These are phyloP conservation scores for Eretmocerus hayati DNA, from an alignment of 2,888 invertebrate species.

Conservation along the genomic window DNA sequence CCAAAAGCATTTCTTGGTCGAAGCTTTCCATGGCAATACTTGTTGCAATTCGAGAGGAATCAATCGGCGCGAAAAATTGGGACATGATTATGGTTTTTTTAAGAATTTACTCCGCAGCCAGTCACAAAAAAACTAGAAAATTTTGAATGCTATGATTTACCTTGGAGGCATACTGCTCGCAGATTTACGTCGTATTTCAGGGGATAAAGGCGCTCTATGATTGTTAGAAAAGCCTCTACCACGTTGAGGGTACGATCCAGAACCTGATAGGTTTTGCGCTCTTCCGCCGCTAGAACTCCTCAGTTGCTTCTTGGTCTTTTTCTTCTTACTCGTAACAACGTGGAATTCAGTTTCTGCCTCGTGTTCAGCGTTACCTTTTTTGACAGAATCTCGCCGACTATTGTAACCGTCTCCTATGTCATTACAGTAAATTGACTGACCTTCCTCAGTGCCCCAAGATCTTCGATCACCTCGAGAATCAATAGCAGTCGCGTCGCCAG, in stretches of 20 bases:
- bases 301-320: conserved; percentile 67
- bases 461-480: conserved; percentile 49
- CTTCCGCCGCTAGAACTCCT: conserved; percentile 44
- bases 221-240: conserved; percentile 39
- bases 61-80: no score
- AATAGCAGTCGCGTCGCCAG: conserved; percentile 38
- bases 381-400: conserved; percentile 37
- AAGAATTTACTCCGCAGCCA: background rate
- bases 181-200: conserved; percentile 56
- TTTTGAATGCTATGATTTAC: conserved; percentile 30
- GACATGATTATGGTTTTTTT: no score
- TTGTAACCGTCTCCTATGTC: conserved; percentile 43
- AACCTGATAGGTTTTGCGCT: conserved; percentile 40
- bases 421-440: conserved; percentile 49
- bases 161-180: conserved; percentile 70
- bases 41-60: no score
- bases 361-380: conserved; percentile 31
- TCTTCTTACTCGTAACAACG: conserved; percentile 73
- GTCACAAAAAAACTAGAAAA: no score
- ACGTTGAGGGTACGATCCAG: conserved; percentile 40
- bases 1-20: no score
- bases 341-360: conserved; percentile 63
- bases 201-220: conserved; percentile 40
- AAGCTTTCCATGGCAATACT: no score
- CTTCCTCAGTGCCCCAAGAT: conserved; percentile 63